phyloP scores from a whole-genome alignment of 1,140 invertebrate genomes.

The Scaptomyza graminum region DNA sequence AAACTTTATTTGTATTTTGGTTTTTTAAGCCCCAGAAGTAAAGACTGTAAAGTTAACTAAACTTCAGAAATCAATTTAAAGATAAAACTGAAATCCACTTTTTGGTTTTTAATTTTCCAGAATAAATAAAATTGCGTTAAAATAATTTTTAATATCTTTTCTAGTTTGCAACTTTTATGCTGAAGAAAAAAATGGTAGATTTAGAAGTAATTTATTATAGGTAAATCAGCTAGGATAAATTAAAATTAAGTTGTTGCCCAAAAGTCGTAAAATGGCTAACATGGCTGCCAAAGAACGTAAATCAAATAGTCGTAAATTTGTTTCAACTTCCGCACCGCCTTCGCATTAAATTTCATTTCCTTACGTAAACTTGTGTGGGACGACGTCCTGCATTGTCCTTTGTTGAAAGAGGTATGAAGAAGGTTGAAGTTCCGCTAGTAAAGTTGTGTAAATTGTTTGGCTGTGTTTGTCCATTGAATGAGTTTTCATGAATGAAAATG shows the following conservation, averaged over 20 bases:
- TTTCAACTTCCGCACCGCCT: constrained; percentile 7
- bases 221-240: background rate
- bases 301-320: constrained; percentile 13
- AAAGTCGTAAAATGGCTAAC: background rate
- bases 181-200: no score
- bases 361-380: constrained; percentile 19
- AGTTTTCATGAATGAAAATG: constrained; percentile 65
- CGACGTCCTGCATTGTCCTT: constrained; percentile 1
- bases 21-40: no score
- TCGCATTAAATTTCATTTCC: constrained; percentile 4
- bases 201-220: no score
- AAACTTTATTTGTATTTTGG: background rate
- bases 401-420: no score
- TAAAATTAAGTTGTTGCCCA: background rate
- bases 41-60: no score
- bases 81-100: no score
- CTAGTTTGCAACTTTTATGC: no score
- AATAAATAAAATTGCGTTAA: no score
- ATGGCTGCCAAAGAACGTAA: background rate
- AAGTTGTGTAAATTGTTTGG: background rate
- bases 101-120: no score
- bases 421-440: background rate
- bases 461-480: background rate
- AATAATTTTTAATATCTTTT: no score
- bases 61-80: no score